Conservation (phyloP, 2,797 vertebrate species). For the Oryzias sinensis region DNA sequence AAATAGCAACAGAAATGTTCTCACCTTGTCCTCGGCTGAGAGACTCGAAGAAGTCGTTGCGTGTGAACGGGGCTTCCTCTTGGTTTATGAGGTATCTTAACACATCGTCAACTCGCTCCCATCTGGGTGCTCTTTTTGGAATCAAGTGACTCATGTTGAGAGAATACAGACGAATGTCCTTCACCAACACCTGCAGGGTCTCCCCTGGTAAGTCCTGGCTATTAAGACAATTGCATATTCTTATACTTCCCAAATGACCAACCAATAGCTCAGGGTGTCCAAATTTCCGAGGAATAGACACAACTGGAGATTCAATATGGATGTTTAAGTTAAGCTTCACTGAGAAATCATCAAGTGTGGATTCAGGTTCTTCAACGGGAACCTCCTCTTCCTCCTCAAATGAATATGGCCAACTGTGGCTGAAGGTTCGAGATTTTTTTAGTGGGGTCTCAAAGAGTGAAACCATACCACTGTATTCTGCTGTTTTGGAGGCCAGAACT, state of each 20-base stretch:
- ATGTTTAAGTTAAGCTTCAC: slow-evolving; percentile 93
- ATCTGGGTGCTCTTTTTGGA: slow-evolving; percentile 66
- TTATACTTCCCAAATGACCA: slow-evolving; percentile 93
- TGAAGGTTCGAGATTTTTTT: slow-evolving; percentile 74
- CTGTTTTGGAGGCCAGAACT: slow-evolving; percentile 92
- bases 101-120: slow-evolving; percentile 19
- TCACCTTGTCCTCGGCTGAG: slow-evolving; percentile 89
- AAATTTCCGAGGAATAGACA: slow-evolving; percentile 91
- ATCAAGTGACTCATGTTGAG: slow-evolving; percentile 85
- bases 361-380: slow-evolving; percentile 57
- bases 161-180: slow-evolving; percentile 94
- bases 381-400: slow-evolving; percentile 79
- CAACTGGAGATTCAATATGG: slow-evolving; percentile 93
- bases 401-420: slow-evolving; percentile 70
- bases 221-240: slow-evolving; percentile 89
- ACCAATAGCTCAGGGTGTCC: slow-evolving; percentile 92
- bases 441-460: slow-evolving; percentile 89
- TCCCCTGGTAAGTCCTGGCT: slow-evolving; percentile 84
- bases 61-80: slow-evolving; percentile 89
- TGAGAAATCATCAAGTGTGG: slow-evolving; percentile 73
- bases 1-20: slow-evolving; percentile 19
- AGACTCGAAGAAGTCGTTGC: slow-evolving; percentile 94
- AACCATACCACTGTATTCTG: slow-evolving; percentile 96
- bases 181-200: slow-evolving; percentile 90
- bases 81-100: slow-evolving; percentile 64